Base-by-base conservation (phyloP, 2,113 vertebrate species). In the Callocephalon fimbriatum region DNA sequence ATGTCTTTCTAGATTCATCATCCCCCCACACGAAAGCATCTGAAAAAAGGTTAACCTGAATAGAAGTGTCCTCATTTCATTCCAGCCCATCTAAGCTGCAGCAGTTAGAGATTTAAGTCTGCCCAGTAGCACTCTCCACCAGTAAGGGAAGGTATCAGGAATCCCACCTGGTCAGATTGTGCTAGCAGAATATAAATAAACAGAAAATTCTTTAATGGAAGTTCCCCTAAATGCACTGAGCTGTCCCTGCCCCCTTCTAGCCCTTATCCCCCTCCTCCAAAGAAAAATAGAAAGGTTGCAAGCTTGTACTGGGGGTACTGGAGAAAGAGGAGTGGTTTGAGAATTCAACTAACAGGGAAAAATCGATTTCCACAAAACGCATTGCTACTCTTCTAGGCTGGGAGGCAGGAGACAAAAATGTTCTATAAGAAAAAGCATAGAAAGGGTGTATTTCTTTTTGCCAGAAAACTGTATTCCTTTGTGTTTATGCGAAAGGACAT, bases 211-310 rank as follows among this genome's bases (percentile, higher is more conserved):
- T 53, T 38, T 6, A 63, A 65, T 40, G 9, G 50, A 70, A 56
- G 21, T 27, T 45, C 15, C 3, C 44, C 22, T n/a, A 50, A 75
- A 51, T 7, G 23, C n/a, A 59, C 29, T 0, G 0, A 71, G 48
- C 8, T 58, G 44, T 12, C 23, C 25, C 15, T 12, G 2, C n/a
- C 25, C 25, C 19, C 25, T 76, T 56, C 6, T 9, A 66, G 7
- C n/a, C 13, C 51, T 61, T 15, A 71, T 38, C 15, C 6, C 9
- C 9, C 8, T 51, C 23, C 11, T 44, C 6, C 20, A 47, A 35
- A 51, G 32, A 21, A n/a, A 53, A 18, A 17, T 53, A 42, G 21
- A 12, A 21, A 6, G 12, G 32, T 86, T 56, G 56, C 21, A 58
- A 48, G 50, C 25, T 50, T 53, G 35, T 29, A 0, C 23, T 45